Evolutionary conservation across 2,888 invertebrate genomes (phyloP), one percentile per base, ranked within the genome.

Genomic region (Plebejus melissa): DNA sequence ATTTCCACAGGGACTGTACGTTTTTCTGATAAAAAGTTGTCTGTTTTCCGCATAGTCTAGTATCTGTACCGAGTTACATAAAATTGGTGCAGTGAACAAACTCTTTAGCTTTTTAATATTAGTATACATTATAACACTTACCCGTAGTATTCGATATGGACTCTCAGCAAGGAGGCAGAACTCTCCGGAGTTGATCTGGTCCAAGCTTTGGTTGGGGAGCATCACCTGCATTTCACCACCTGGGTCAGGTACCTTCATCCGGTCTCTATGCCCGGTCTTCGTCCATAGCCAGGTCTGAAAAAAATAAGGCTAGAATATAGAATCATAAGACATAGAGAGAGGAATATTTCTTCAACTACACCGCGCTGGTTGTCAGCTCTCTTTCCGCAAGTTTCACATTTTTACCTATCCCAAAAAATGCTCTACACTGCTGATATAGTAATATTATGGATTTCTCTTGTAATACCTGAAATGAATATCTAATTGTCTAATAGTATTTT

Each of bases 121-220:
- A 41, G 41, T 41, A 7, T 41, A 7, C 41, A 41, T 7, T 41
- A 38, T 11, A 4, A 69, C 16, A 94, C 95, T 94, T 88, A 96
- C 96, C 94, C 96, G 93, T 16, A 96, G 86, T 80, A 96, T 96
- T 79, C 96, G 90, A 82, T 94, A 96, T 0, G 96, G 96, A 81
- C 96, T 97, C 83, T 97, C 96, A 58, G 95, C 94, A 81, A 97
- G 94, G 16, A 96, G 90, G 82, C 97, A 97, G 5, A 97, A 95
- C 74, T 96, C 95, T 4, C 95, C 94, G 0, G 84, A 88, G 69
- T 82, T 85, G 0, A 77, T 75, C 0, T 79, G 80, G 50, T 89
- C 87, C 0, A 91, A 84, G 11, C 76, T 78, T 13, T 81, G 85
- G 54, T 85, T 82, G 0, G 94, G 91, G 78, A 95, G 84, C 94